Conservation (phyloP, 2,888 invertebrate genomes). For the Helleia helle region DNA sequence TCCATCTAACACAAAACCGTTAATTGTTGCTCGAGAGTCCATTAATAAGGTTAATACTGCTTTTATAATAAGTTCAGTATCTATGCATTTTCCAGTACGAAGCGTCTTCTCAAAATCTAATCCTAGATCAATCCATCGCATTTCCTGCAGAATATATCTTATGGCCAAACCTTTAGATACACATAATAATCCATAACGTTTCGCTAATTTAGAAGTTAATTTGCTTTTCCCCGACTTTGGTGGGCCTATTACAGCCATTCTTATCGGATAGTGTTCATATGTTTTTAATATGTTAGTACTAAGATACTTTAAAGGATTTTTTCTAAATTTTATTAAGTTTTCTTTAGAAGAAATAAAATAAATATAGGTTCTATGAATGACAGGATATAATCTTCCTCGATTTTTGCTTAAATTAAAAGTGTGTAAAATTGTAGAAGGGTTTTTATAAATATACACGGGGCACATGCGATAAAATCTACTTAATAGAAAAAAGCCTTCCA, state of each 20-base stretch:
- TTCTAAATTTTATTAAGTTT: constrained; percentile 61
- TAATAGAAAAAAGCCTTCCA: constrained; percentile 73
- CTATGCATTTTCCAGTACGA: constrained; percentile 50
- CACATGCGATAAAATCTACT: constrained; percentile 78
- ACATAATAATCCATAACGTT: constrained; percentile 66
- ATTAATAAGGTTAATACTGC: constrained; percentile 67
- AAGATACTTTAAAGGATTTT: constrained; percentile 73
- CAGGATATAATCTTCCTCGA: constrained; percentile 59
- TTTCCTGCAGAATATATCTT: constrained; percentile 57
- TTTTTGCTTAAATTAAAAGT: constrained; percentile 57
- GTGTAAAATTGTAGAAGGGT: constrained; percentile 55
- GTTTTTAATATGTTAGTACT: constrained; percentile 40
- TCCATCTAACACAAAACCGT: constrained; percentile 78
- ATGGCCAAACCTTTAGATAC: constrained; percentile 71
- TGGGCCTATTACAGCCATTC: constrained; percentile 74
- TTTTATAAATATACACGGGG: constrained; percentile 75
- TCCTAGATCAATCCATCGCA: constrained; percentile 68
- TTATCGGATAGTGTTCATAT: constrained; percentile 65
- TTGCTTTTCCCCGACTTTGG: constrained; percentile 77
- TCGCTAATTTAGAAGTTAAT: constrained; percentile 67
- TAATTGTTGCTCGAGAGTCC: constrained; percentile 57
- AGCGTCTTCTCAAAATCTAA: constrained; percentile 45
- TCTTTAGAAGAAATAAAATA: constrained; percentile 72
- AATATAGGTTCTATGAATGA: constrained; percentile 73
- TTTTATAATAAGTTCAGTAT: constrained; percentile 55